phyloP scores from a whole-genome alignment of 2,888 invertebrate genomes.

The Apomyelois bistriatella region DNA sequence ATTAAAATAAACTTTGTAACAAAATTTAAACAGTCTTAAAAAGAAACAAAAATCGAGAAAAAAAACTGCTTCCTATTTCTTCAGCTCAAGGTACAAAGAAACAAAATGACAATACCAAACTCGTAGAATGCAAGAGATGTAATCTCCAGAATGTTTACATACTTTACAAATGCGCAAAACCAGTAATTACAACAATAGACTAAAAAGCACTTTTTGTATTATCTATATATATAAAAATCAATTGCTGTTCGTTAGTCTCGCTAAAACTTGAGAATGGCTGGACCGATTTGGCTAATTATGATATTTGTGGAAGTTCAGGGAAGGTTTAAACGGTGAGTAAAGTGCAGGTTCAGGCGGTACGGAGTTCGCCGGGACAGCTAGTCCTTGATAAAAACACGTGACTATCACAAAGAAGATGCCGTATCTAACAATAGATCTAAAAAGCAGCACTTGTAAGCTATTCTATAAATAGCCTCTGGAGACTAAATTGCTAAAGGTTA shows the following conservation, averaged over 20 bases:
- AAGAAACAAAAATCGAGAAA: slow-evolving; percentile 28
- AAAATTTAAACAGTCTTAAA: slow-evolving; percentile 31
- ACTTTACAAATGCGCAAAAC: slow-evolving; percentile 38
- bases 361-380: no score
- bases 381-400: slow-evolving; percentile 29
- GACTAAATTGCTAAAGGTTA: slow-evolving; percentile 49
- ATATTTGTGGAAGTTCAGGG: no score
- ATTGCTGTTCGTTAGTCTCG: no score
- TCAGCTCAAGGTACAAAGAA: slow-evolving; percentile 42
- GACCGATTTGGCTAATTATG: no score
- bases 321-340: no score
- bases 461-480: slow-evolving; percentile 56
- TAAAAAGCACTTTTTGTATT: slow-evolving; percentile 21
- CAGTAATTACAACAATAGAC: slow-evolving; percentile 30
- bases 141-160: slow-evolving; percentile 49
- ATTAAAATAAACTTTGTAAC: slow-evolving; percentile 40
- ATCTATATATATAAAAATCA: no score
- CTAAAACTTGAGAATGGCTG: no score
- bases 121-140: slow-evolving; percentile 38
- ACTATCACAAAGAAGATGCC: slow-evolving; percentile 27
- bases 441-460: slow-evolving; percentile 33
- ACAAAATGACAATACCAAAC: slow-evolving; percentile 32
- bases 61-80: slow-evolving; percentile 31
- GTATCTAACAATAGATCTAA: slow-evolving; percentile 29
- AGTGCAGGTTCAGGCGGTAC: no score